Percentiles rank a stretch among this genome's conserved stretches.
Conservation (phyloP, 2,797 vertebrate species). For the Petrocephalus sullivani region DNA sequence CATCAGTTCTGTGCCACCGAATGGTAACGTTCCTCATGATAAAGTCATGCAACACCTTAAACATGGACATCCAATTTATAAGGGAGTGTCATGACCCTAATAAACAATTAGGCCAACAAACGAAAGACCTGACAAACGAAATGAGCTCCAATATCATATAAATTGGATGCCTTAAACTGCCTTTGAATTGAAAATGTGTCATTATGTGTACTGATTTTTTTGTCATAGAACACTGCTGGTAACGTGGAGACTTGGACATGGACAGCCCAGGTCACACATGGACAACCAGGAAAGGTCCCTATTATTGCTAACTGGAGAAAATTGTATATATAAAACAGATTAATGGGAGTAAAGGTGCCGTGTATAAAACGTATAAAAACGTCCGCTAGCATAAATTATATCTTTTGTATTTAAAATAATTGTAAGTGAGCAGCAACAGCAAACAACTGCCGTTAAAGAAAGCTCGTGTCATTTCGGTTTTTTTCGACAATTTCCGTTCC, state of each 20-base stretch:
- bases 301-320: background rate
- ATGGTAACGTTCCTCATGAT: background rate
- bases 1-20: background rate
- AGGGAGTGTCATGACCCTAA: background rate
- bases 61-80: background rate
- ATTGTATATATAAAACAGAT: background rate
- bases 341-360: background rate
- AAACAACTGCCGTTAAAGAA: background rate
- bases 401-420: background rate
- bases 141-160: background rate
- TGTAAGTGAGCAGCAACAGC: background rate
- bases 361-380: background rate
- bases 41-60: background rate
- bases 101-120: background rate
- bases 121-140: background rate
- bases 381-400: background rate
- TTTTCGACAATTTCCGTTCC: conserved; percentile 55
- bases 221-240: background rate
- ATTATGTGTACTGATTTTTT: background rate
- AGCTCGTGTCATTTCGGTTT: conserved; percentile 41
- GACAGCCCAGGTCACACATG: background rate
- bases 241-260: background rate
- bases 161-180: background rate
- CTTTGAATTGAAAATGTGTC: background rate
- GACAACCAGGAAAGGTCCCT: background rate